Evolutionary conservation across 2,113 vertebrate genomes (phyloP), one percentile per base, ranked within the genome.

Genomic region (Seriola rivoliana): DNA sequence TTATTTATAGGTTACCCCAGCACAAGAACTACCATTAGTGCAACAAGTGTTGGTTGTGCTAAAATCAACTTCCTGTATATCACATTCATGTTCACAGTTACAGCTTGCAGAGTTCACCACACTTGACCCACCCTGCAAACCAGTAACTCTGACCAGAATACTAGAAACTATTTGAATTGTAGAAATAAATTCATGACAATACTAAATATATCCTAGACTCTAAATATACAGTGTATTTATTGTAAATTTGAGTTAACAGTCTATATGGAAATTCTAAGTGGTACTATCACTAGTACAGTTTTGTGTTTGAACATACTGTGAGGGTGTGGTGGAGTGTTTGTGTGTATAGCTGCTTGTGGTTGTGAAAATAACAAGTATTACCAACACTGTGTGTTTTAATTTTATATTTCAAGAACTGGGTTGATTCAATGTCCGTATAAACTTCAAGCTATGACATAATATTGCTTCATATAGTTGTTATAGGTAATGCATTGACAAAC

Each of bases 11-110:
- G n/a, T 4, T 29, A 29, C 69, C 36, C 32, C 13, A 63, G 34
- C n/a, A 66, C 11, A 34, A 77, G 63, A 82, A 0, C 25, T 38
- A 25, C 23, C 48, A 75, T 71, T 54, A 66, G 48, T 74, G 65
- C 70, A 76, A 79, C 70, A 72, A 74, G 78, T 74, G 62, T 79
- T 32, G 54, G 9, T 67, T 68, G 58, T 44, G 46, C 66, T 58
- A 52, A 74, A 55, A 80, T 67, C 34, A 55, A 42, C 46, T 69
- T 88, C 70, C 71, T 75, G 69, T 82, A 19, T 32, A 5, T 21
- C 19, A 67, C 11, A n/a, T 68, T 9, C 5, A 48, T 63, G n/a
- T 69, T 78, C 54, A 81, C 38, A 63, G 16, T 19, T 42, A 12
- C 32, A 59, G 64, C 29, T 48, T 32, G 21, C 3, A 60, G 14